phyloP scores from a whole-genome alignment of 2,113 vertebrate species.

The Menidia beryllina region DNA sequence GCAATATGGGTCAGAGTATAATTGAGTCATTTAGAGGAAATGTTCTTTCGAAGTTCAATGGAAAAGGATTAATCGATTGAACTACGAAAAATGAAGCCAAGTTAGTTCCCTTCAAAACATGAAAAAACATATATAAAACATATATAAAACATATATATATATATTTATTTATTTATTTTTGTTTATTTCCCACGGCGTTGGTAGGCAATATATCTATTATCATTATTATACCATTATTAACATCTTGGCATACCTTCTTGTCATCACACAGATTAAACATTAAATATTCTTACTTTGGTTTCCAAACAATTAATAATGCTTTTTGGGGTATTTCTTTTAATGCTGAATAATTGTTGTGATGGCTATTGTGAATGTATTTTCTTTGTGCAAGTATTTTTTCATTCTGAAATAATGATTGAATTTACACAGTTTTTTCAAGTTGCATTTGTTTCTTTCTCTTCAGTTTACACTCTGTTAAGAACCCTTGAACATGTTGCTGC shows the following conservation, averaged over 20 bases:
- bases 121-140: too few species aligned
- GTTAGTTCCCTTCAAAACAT: neutral
- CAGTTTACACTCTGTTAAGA: neutral
- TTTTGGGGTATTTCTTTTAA: too few species aligned
- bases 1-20: conserved; percentile 11
- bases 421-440: neutral
- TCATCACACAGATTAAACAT: neutral
- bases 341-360: too few species aligned
- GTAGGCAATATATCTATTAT: too few species aligned
- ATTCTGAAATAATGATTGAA: neutral
- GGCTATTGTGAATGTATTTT: too few species aligned
- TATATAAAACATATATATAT: too few species aligned
- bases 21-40: conserved; percentile 37
- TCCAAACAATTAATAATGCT: neutral
- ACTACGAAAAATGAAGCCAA: conserved; percentile 15
- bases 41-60: conserved; percentile 15
- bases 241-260: neutral
- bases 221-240: too few species aligned
- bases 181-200: neutral
- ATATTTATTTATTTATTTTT: too few species aligned
- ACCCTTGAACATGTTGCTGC: neutral
- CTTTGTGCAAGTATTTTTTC: too few species aligned
- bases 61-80: conserved; percentile 26
- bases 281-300: neutral
- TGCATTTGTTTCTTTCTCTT: neutral